Evolutionary conservation across 2,888 invertebrate genomes (phyloP).

Genomic region (Tachina grossa): DNA sequence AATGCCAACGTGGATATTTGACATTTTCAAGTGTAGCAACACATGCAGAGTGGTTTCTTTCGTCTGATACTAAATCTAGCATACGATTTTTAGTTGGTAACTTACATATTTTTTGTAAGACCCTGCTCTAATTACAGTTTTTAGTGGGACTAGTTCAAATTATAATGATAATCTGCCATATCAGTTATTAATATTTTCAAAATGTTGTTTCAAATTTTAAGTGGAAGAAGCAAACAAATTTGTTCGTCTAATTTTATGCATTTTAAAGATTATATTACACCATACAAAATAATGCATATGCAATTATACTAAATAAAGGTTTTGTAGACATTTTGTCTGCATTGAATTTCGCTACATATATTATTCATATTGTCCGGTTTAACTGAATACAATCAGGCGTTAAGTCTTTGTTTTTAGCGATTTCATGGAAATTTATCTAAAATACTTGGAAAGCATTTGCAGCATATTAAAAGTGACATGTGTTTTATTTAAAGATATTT

Average conservation of each 20-base stretch:
- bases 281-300: conserved; percentile 39
- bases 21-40: conserved; percentile 31
- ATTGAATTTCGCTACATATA: conserved; percentile 9
- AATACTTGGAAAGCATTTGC: conserved; percentile 68
- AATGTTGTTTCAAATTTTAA: conserved; percentile 45
- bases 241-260: conserved; percentile 73
- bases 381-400: background rate
- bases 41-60: conserved; percentile 44
- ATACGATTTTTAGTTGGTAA: conserved; percentile 51
- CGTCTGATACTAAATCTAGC: conserved; percentile 48
- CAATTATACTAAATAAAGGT: conserved; percentile 4
- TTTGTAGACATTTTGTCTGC: conserved; percentile 36
- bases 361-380: background rate
- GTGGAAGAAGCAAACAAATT: conserved; percentile 48
- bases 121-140: conserved; percentile 62
- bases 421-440: conserved; percentile 60
- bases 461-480: conserved; percentile 36
- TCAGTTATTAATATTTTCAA: conserved; percentile 62
- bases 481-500: conserved; percentile 58
- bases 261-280: conserved; percentile 73
- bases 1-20: conserved; percentile 20
- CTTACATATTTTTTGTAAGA: conserved; percentile 68
- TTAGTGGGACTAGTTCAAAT: conserved; percentile 9
- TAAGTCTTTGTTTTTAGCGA: conserved; percentile 46
- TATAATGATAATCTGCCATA: background rate